Base-by-base conservation (phyloP, 2,113 vertebrate species). In the Macaca fascicularis region DNA sequence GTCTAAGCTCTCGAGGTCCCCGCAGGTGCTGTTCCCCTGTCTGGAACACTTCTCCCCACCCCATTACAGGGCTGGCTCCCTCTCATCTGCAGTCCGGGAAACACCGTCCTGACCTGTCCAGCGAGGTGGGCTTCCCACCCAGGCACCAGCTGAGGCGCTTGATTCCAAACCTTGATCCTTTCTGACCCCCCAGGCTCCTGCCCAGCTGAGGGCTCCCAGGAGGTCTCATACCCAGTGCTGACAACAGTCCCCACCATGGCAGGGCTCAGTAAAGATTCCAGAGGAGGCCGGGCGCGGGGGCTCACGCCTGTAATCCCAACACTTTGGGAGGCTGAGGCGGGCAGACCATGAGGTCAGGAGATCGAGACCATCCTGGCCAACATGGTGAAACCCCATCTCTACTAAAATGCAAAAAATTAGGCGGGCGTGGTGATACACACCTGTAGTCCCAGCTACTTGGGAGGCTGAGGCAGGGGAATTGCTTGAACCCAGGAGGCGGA, bases 161-260 rank as follows among this genome's bases (percentile, higher is more conserved):
- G 2, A 6, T 7, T 11, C 83, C 43, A 72, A 5, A 40, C 1
- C 5, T 84, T 4, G 9, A 30, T 4, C 38, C 48, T 10, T 38
- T n/a, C 82, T 30, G 25, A 69, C 25, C 11, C 20, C 9, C 13
- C 57, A 13, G 23, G 38, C 45, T 35, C 82, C 59, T 1, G 1
- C 17, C 82, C 22, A 43, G 32, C 43, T 4, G 74, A 35, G 40
- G 52, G 52, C 52, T 55, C 67, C 57, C 50, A 11, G 14, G 55
- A 32, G 35, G 8, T 5, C 43, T 79, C 8, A 25, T 20, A 8
- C 35, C 25, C 7, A 1, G 59, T 16, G 13, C 84, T 27, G 14
- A 14, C 3, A 69, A 50, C 25, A 67, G 45, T 22, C 40, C 40
- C 20, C 11, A 0, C 32, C 1, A 0, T 43, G 0, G 1, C 14